phyloP scores from a whole-genome alignment of 2,888 invertebrate genomes.

The Phytoseiulus persimilis region DNA sequence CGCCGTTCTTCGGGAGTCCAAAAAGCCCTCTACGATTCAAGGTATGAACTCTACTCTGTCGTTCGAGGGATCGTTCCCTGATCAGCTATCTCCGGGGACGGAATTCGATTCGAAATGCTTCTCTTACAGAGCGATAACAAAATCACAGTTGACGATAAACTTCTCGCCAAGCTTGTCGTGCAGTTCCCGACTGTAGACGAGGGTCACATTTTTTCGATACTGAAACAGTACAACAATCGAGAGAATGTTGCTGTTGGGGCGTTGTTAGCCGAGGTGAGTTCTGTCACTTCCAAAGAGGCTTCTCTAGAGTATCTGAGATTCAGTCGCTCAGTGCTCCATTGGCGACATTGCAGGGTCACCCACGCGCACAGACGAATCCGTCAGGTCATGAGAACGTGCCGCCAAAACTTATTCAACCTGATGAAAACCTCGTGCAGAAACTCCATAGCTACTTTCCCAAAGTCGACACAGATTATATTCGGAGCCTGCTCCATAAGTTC shows the following conservation, averaged over 20 bases:
- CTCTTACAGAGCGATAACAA: slow-evolving; percentile 23
- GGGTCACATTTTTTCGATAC: slow-evolving; percentile 71
- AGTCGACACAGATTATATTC: slow-evolving; percentile 45
- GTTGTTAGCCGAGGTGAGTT: slow-evolving; percentile 83
- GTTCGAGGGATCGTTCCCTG: neutral
- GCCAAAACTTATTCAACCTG: slow-evolving; percentile 44
- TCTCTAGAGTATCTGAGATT: neutral
- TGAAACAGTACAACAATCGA: slow-evolving; percentile 84
- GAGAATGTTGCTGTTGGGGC: slow-evolving; percentile 87
- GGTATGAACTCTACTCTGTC: slow-evolving; percentile 39
- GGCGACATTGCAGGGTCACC: slow-evolving; percentile 62
- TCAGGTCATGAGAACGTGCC: slow-evolving; percentile 42
- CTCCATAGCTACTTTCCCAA: slow-evolving; percentile 45
- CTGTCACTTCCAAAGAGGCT: slow-evolving; percentile 49
- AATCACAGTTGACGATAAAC: slow-evolving; percentile 43
- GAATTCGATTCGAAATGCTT: neutral
- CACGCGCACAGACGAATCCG: slow-evolving; percentile 49
- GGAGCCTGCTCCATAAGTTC: slow-evolving; percentile 44
- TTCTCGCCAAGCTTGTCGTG: slow-evolving; percentile 44
- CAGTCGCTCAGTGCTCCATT: neutral
- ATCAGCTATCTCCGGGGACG: neutral
- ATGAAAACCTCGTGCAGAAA: slow-evolving; percentile 45
- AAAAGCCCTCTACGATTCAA: slow-evolving; percentile 44
- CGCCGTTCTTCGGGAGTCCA: slow-evolving; percentile 44
- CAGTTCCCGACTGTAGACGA: slow-evolving; percentile 79